Evolutionary conservation across 2,797 vertebrate genomes (phyloP), one percentile per base, ranked within the genome.

Genomic region (Chiroxiphia lanceolata): DNA sequence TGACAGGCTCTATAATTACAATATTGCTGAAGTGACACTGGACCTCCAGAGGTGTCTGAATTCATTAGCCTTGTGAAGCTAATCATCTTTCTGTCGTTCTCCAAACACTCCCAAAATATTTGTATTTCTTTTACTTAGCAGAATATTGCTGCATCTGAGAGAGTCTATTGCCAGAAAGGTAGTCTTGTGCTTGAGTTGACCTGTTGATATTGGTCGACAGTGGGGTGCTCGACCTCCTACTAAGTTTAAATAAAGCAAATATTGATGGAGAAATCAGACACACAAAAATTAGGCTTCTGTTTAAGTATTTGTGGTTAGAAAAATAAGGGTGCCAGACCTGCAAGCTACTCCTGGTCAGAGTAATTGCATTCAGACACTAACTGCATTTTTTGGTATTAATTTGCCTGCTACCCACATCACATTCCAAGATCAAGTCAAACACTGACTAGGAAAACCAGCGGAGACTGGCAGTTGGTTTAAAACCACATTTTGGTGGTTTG

Each of bases 291-390:
- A 77, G 90, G n/a, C 83, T 97, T 96, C 91, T 95, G 91, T 91
- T 80, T 93, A 95, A 95, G 95, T 95, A 96, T 95, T 95, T 94
- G 93, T 94, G 96, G 96, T 83, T 82, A 92, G 59, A 91, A 93
- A 82, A 96, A 83, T 85, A 90, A 93, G 79, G 81, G 34, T 93
- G 91, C 94, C 95, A 96, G 91, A 85, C 56, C 45, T 94, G 93
- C 69, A 78, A 95, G 80, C 90, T 94, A 11, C 75, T 89, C 57
- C 60, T 87, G 77, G 86, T 96, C 76, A 88, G 56, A 93, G 93
- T 94, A 96, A 95, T 90, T 96, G 64, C 80, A 36, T 44, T 93
- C 64, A 95, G 93, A 92, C 91, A 93, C 78, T 96, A 79, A 84
- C 90, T 91, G 38, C 75, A 68, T 68, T 96, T 97, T 97, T 95